Percentiles rank a stretch among this genome's conserved stretches.
phyloP scores from a whole-genome alignment of 2,888 invertebrate genomes.

The Tetragonisca angustula region DNA sequence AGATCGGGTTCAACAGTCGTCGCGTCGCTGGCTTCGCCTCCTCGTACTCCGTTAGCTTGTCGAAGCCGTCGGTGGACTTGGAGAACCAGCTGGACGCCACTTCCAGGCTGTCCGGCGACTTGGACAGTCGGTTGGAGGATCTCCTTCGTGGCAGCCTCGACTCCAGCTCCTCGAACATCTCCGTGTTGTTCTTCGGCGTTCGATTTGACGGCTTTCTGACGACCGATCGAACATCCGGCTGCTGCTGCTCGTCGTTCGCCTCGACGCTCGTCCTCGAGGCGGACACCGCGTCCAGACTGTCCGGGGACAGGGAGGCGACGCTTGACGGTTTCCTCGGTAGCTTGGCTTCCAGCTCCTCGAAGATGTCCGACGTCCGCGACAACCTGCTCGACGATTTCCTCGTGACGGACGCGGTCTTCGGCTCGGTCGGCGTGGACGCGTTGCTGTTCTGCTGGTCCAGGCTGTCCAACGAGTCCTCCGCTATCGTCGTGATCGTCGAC shows the following conservation, averaged over 20 bases:
- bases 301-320: slow-evolving; percentile 78
- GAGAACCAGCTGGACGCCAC: slow-evolving; percentile 74
- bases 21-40: slow-evolving; percentile 70
- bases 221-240: slow-evolving; percentile 65
- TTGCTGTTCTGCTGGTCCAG: slow-evolving; percentile 57
- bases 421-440: slow-evolving; percentile 55
- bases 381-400: slow-evolving; percentile 79
- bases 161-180: slow-evolving; percentile 77
- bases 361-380: slow-evolving; percentile 79
- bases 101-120: slow-evolving; percentile 81
- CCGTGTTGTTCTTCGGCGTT: slow-evolving; percentile 74
- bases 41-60: slow-evolving; percentile 74
- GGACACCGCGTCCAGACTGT: slow-evolving; percentile 78
- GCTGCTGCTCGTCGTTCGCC: slow-evolving; percentile 40
- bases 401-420: slow-evolving; percentile 52
- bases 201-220: slow-evolving; percentile 72
- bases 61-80: slow-evolving; percentile 80
- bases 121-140: slow-evolving; percentile 76
- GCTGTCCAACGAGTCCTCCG: slow-evolving; percentile 68
- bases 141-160: slow-evolving; percentile 74
- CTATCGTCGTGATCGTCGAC: slow-evolving; percentile 73
- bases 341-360: slow-evolving; percentile 79
- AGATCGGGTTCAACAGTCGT: slow-evolving; percentile 71
- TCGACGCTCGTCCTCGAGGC: slow-evolving; percentile 62
- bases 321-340: slow-evolving; percentile 72